Evolutionary conservation across 2,888 invertebrate genomes (phyloP).

Genomic region (Coenonympha glycerion): DNA sequence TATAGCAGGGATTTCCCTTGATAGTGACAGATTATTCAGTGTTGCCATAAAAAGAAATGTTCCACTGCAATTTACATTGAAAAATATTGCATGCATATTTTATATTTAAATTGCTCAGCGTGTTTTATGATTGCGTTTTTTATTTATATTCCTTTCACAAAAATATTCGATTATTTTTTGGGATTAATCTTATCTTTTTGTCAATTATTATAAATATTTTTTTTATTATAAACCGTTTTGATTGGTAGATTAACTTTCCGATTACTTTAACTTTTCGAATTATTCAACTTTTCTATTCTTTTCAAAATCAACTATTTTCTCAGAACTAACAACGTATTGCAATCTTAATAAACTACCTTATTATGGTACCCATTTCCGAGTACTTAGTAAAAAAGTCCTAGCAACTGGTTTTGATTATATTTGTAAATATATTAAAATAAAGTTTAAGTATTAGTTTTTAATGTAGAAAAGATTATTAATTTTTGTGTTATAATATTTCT

Average conservation of each 20-base stretch:
- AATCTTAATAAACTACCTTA: no score
- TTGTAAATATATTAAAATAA: no score
- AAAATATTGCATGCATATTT: slow-evolving; percentile 26
- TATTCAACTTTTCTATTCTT: no score
- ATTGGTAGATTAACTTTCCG: background rate
- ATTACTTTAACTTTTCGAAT: background rate
- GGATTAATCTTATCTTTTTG: background rate
- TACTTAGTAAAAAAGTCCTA: no score
- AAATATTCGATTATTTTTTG: slow-evolving; percentile 16
- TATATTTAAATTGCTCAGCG: slow-evolving; percentile 22
- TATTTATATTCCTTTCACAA: slow-evolving; percentile 13
- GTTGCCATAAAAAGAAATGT: slow-evolving; percentile 34
- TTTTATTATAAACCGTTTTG: no score
- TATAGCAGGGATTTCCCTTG: slow-evolving; percentile 47
- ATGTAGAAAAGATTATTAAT: no score
- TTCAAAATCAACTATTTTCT: no score
- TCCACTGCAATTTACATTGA: slow-evolving; percentile 22
- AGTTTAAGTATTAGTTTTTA: no score
- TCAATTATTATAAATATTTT: background rate
- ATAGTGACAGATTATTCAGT: slow-evolving; percentile 51
- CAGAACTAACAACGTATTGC: no score
- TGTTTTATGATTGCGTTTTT: slow-evolving; percentile 16
- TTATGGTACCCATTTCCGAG: no score
- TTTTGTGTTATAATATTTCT: no score
- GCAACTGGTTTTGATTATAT: no score